These are phyloP conservation scores for Papilio elwesi DNA, from an alignment of 2,888 invertebrate genomes.

Conservation along the genomic window DNA sequence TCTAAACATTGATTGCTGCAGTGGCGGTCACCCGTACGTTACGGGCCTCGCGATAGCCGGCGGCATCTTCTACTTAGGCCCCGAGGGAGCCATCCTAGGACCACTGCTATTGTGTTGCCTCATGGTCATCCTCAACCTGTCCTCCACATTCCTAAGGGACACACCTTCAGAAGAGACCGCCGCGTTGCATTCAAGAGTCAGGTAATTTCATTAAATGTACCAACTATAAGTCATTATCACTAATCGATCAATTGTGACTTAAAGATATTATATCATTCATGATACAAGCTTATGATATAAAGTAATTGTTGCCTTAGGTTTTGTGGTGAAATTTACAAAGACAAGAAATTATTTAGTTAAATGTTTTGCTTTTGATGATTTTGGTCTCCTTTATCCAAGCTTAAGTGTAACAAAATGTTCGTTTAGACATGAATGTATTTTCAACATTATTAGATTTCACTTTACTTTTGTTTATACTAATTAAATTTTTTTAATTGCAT, in stretches of 20 bases:
- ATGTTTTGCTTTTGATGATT: neutral
- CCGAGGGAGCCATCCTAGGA: conserved; percentile 98
- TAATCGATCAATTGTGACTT: neutral
- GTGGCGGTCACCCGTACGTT: conserved; percentile 97
- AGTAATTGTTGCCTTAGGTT: neutral
- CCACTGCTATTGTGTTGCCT: conserved; percentile 97
- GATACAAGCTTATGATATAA: neutral
- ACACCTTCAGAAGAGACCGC: conserved; percentile 86
- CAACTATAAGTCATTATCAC: neutral
- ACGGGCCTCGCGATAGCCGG: conserved; percentile 99
- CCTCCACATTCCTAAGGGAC: conserved; percentile 87
- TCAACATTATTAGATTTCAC: neutral
- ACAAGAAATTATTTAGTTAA: too few species aligned
- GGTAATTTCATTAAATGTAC: conserved; percentile 60
- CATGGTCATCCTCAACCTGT: conserved; percentile 95
- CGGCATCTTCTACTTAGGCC: conserved; percentile 98
- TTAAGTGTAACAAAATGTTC: neutral
- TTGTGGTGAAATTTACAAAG: neutral
- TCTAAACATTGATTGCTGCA: conserved; percentile 61
- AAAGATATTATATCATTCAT: neutral
- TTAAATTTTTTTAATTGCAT: neutral
- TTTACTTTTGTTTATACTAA: neutral
- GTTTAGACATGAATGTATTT: too few species aligned
- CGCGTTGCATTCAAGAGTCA: conserved; percentile 76
- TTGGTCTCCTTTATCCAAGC: neutral